A percentile compares a stretch with the other conserved stretches of the same genome.
Conservation (phyloP, 1,140 invertebrate genomes). For the Medauroidea extradentata region DNA sequence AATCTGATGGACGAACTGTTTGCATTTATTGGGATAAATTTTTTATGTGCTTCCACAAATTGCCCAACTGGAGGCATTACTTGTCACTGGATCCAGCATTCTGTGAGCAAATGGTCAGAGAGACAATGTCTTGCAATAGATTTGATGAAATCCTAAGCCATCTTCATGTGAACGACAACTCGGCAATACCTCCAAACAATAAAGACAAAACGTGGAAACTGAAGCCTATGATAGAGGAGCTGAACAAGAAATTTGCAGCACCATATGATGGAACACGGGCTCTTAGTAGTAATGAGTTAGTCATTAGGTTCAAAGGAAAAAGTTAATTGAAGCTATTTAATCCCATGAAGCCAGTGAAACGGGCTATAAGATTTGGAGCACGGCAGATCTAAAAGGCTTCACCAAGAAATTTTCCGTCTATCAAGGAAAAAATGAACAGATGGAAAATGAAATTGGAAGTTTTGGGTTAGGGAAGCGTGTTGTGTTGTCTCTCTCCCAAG, state of each 20-base stretch:
- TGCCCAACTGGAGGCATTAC: too few species aligned
- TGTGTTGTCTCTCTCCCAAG: constrained; percentile 6
- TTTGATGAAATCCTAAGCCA: constrained; percentile 8
- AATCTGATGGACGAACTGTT: too few species aligned
- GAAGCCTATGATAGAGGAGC: background rate
- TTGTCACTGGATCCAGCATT: too few species aligned
- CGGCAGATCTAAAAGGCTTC: constrained; percentile 13
- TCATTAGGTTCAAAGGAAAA: constrained; percentile 15
- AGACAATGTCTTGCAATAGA: constrained; percentile 6
- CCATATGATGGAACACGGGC: constrained; percentile 12
- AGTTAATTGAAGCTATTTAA: too few species aligned
- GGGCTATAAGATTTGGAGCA: constrained; percentile 14
- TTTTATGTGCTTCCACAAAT: too few species aligned
- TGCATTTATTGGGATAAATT: too few species aligned
- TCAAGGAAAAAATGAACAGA: constrained; percentile 14
- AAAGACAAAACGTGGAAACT: constrained; percentile 5
- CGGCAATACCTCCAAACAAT: too few species aligned
- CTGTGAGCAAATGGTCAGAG: background rate
- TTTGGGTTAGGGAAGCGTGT: background rate
- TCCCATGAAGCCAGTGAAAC: too few species aligned
- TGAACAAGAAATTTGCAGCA: constrained; percentile 4
- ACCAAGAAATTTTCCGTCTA: constrained; percentile 14
- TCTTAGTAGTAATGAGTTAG: constrained; percentile 14
- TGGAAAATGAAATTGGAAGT: background rate
- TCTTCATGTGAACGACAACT: constrained; percentile 8